These are phyloP conservation scores for Caloenas nicobarica DNA, from an alignment of 2,113 vertebrate species.

Conservation along the genomic window DNA sequence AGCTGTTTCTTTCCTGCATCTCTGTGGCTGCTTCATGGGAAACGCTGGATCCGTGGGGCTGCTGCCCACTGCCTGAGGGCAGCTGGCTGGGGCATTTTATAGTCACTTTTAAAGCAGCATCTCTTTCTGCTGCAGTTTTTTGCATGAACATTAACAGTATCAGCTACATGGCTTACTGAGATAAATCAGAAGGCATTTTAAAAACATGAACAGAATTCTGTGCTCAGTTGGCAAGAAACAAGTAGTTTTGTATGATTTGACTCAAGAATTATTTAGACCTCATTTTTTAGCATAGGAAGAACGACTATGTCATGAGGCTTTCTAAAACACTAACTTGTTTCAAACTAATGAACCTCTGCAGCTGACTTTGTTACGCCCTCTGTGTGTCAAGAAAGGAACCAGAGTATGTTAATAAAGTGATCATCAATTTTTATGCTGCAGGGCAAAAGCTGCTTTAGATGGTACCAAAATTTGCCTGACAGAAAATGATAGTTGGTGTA, in stretches of 20 bases:
- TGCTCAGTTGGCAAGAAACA: neutral
- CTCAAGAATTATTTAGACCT: neutral
- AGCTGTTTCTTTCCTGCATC: neutral
- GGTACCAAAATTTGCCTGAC: neutral
- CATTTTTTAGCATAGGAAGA: neutral
- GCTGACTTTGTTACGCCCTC: neutral
- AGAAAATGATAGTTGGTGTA: rapidly evolving
- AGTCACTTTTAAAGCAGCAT: neutral
- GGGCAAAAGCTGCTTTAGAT: neutral
- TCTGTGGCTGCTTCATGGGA: neutral
- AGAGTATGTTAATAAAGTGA: rapidly evolving
- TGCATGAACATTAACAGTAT: neutral
- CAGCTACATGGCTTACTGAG: neutral
- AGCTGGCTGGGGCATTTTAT: neutral
- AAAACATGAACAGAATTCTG: neutral
- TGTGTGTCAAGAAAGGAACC: neutral
- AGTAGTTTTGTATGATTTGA: neutral
- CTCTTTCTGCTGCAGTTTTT: neutral
- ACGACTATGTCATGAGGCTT: neutral
- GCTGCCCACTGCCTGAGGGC: neutral
- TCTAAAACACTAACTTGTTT: neutral
- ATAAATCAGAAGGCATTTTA: neutral
- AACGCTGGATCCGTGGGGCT: neutral
- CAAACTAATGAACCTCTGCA: neutral
- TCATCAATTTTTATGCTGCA: rapidly evolving